A percentile compares a stretch with the other conserved stretches of the same genome.
These are phyloP conservation scores for Bambusicola thoracicus DNA, from an alignment of 2,113 vertebrate genomes.

Conservation along the genomic window DNA sequence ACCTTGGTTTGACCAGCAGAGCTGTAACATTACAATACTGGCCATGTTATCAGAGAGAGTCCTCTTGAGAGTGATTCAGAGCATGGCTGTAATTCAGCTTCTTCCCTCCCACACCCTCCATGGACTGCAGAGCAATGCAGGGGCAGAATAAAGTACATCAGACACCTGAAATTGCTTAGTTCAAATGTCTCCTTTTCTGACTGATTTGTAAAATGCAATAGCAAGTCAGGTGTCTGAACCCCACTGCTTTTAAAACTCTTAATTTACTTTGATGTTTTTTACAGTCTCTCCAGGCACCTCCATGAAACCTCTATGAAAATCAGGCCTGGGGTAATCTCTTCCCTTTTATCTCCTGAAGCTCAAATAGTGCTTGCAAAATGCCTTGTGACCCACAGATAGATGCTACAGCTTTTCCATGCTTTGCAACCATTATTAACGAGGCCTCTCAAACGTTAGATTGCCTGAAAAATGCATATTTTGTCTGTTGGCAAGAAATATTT, in stretches of 20 bases:
- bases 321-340: not conserved
- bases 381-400: not conserved
- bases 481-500: not conserved
- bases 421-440: not conserved
- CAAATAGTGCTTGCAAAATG: not conserved
- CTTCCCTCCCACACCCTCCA: not conserved
- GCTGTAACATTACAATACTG: not conserved
- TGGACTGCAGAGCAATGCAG: not conserved
- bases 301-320: not conserved
- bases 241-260: not conserved
- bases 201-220: not conserved
- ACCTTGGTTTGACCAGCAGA: not conserved
- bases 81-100: not conserved
- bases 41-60: not conserved
- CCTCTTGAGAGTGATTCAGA: not conserved
- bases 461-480: not conserved
- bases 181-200: not conserved
- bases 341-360: not conserved
- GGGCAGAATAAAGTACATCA: rapidly evolving
- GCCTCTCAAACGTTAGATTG: not conserved
- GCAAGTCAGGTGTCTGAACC: not conserved
- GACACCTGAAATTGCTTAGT: not conserved
- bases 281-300: not conserved
- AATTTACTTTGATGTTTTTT: not conserved
- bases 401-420: not conserved